A percentile compares a stretch with the other conserved stretches of the same genome.
Evolutionary conservation across 2,888 invertebrate species (phyloP).

Genomic region (Cistogaster globosa): DNA sequence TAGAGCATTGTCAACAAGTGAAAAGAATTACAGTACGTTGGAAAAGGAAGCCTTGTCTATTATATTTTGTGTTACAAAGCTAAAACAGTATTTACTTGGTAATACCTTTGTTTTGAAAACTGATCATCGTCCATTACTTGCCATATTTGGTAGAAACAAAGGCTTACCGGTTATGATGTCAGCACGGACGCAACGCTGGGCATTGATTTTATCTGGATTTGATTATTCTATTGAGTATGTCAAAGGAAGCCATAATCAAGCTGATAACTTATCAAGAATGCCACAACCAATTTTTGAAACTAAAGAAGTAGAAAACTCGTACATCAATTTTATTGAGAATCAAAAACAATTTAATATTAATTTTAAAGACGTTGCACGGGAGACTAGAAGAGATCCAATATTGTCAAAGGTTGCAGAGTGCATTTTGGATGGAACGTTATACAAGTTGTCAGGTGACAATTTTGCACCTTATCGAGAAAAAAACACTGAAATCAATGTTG

Average conservation of each 20-base stretch:
- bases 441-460: constrained; percentile 41
- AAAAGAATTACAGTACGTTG: too few species aligned
- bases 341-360: constrained; percentile 41
- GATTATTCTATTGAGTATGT: constrained; percentile 54
- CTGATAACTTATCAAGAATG: constrained; percentile 34
- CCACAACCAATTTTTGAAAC: constrained; percentile 34
- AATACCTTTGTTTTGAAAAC: constrained; percentile 61
- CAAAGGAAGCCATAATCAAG: constrained; percentile 63
- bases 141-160: too few species aligned
- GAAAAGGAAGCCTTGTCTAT: constrained; percentile 65
- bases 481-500: constrained; percentile 73
- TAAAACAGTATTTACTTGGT: constrained; percentile 66
- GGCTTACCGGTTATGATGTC: constrained; percentile 62
- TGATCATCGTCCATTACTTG: constrained; percentile 67
- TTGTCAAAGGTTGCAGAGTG: constrained; percentile 40
- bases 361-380: constrained; percentile 62
- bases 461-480: constrained; percentile 66
- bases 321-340: constrained; percentile 54
- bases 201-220: constrained; percentile 65
- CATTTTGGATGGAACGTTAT: constrained; percentile 27
- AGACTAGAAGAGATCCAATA: constrained; percentile 48
- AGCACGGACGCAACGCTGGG: constrained; percentile 42
- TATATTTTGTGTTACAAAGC: constrained; percentile 64
- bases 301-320: constrained; percentile 36
- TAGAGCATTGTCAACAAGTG: too few species aligned